phyloP scores from a whole-genome alignment of 2,888 invertebrate genomes.

The Tachina lurida region DNA sequence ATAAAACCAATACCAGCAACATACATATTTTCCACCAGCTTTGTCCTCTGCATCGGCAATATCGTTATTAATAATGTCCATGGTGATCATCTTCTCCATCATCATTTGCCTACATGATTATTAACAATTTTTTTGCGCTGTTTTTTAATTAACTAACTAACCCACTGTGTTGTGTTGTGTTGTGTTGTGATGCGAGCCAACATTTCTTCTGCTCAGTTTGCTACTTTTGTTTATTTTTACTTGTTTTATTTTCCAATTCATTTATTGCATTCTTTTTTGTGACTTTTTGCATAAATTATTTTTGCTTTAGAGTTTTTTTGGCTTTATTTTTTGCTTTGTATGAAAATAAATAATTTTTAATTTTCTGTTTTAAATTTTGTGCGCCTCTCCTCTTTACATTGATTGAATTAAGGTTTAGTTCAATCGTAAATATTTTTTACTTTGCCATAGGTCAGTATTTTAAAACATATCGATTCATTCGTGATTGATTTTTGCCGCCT shows the following conservation, averaged over 20 bases:
- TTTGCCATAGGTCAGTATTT: conserved; percentile 65
- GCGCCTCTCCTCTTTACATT: neutral
- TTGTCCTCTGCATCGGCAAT: conserved; percentile 2
- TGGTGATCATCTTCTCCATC: conserved; percentile 4
- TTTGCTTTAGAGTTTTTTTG: conserved; percentile 23
- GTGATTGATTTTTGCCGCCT: neutral
- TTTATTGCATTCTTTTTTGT: conserved; percentile 28
- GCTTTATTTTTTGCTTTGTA: neutral
- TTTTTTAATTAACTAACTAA: conserved; percentile 56
- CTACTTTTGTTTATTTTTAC: conserved; percentile 16
- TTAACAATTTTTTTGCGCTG: conserved; percentile 24
- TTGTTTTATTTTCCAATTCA: conserved; percentile 37
- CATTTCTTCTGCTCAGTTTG: conserved; percentile 59
- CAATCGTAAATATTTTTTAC: conserved; percentile 28
- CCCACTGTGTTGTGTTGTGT: neutral
- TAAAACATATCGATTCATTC: conserved; percentile 1
- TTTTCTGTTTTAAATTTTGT: neutral
- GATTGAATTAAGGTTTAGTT: conserved; percentile 17
- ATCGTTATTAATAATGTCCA: neutral
- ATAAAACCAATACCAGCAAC: conserved; percentile 1
- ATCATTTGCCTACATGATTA: conserved; percentile 16
- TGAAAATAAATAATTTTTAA: conserved; percentile 11
- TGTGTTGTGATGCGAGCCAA: conserved; percentile 24
- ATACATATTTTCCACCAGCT: conserved; percentile 1
- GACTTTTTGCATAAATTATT: conserved; percentile 39